Evolutionary conservation across 1,140 invertebrate genomes (phyloP).

Genomic region (Drosophila truncata): DNA sequence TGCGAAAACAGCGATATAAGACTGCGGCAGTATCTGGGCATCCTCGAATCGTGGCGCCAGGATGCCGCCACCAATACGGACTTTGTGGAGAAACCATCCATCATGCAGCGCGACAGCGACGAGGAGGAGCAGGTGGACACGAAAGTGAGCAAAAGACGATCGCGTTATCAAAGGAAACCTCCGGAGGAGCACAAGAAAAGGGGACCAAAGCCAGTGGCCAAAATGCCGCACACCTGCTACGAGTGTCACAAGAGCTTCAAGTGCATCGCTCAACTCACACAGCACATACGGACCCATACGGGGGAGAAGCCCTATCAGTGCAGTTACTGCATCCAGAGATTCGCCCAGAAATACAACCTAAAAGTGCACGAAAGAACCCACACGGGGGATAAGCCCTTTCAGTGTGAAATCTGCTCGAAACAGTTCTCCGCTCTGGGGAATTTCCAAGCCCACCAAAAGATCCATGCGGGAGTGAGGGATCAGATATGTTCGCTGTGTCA

Average conservation of each 20-base stretch:
- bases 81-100: slow-evolving; percentile 38
- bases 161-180: slow-evolving; percentile 87
- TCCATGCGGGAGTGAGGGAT: slow-evolving; percentile 87
- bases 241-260: slow-evolving; percentile 87
- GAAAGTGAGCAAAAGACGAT: slow-evolving; percentile 68
- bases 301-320: slow-evolving; percentile 90
- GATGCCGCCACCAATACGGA: slow-evolving; percentile 84
- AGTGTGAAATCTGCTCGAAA: slow-evolving; percentile 92
- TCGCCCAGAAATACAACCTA: slow-evolving; percentile 94
- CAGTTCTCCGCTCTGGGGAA: slow-evolving; percentile 87
- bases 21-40: slow-evolving; percentile 88
- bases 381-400: slow-evolving; percentile 92
- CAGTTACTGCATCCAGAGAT: slow-evolving; percentile 90
- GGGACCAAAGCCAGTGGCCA: slow-evolving; percentile 87
- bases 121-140: slow-evolving; percentile 48
- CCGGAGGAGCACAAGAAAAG: slow-evolving; percentile 87
- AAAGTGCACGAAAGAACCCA: slow-evolving; percentile 93
- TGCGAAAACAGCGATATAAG: slow-evolving; percentile 88
- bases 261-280: slow-evolving; percentile 87
- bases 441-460: slow-evolving; percentile 87
- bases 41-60: slow-evolving; percentile 77
- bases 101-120: slow-evolving; percentile 55
- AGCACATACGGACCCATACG: slow-evolving; percentile 88
- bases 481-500: slow-evolving; percentile 89
- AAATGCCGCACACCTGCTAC: slow-evolving; percentile 87